phyloP scores from a whole-genome alignment of 2,888 invertebrate species.

The Xanthorhoe designata region DNA sequence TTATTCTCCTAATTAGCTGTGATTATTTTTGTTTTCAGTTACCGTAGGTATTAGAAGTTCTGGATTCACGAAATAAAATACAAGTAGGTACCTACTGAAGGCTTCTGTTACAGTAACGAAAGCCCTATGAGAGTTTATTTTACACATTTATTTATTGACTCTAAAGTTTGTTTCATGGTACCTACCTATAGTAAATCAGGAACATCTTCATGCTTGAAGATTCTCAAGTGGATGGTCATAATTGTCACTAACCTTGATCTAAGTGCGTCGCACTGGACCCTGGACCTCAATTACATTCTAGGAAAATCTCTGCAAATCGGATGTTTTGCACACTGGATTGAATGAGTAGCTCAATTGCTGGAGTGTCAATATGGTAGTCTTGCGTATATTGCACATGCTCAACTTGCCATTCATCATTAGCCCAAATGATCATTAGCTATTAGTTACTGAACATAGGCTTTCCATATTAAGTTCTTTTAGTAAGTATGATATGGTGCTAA shows the following conservation, averaged over 20 bases:
- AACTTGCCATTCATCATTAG: not conserved
- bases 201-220: not conserved
- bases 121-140: too few relatives aligned
- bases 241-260: not conserved
- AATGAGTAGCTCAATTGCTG: conserved; percentile 15
- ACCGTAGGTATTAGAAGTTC: too few relatives aligned
- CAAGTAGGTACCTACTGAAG: too few relatives aligned
- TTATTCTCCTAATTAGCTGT: too few relatives aligned
- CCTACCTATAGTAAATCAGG: too few relatives aligned
- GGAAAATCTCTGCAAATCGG: conserved; percentile 27
- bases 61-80: too few relatives aligned
- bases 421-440: not conserved
- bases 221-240: not conserved
- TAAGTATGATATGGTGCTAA: too few relatives aligned
- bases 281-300: conserved; percentile 10
- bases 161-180: too few relatives aligned
- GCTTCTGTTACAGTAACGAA: too few relatives aligned
- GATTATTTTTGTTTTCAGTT: too few relatives aligned
- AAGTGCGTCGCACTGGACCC: conserved; percentile 3
- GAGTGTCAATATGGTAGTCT: conserved; percentile 7
- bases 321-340: conserved; percentile 21
- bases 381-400: not conserved
- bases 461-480: too few relatives aligned
- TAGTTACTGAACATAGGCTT: not conserved
- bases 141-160: too few relatives aligned